Conservation (phyloP, 2,113 vertebrate genomes). For the Perognathus longimembris region DNA sequence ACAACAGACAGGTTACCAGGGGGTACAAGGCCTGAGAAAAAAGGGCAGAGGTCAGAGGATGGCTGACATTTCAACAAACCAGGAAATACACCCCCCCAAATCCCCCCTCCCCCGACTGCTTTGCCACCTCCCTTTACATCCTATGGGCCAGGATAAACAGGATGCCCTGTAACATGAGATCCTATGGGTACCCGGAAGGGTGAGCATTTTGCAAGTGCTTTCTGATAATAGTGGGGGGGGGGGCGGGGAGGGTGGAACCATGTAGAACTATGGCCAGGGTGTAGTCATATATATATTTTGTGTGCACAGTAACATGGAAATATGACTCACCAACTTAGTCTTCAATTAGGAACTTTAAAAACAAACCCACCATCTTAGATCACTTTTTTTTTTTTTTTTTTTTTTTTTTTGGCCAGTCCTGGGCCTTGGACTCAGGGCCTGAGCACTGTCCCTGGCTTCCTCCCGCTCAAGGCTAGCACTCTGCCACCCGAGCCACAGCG, state of each 20-base stretch:
- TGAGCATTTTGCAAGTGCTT: not conserved
- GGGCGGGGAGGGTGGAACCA: not conserved
- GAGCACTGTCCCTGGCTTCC: too few species aligned
- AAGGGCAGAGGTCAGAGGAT: conserved; percentile 57
- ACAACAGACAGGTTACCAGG: conserved; percentile 97
- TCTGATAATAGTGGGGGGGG: not conserved
- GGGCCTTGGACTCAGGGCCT: too few species aligned
- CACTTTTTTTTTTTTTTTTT: too few species aligned
- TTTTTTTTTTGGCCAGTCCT: too few species aligned
- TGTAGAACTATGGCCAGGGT: not conserved
- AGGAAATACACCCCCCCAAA: conserved; percentile 19
- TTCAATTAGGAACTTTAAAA: not conserved
- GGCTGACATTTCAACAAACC: conserved; percentile 57
- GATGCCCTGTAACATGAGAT: not conserved
- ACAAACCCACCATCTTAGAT: not conserved
- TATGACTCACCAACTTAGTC: not conserved
- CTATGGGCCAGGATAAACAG: conserved; percentile 32
- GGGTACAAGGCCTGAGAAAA: conserved; percentile 95
- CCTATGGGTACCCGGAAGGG: not conserved
- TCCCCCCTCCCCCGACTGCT: not conserved
- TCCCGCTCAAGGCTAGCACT: too few species aligned
- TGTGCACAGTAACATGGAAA: not conserved
- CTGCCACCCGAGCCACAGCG: too few species aligned
- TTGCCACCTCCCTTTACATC: not conserved
- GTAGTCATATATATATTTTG: not conserved